Percentiles rank a stretch among this genome's conserved stretches.
phyloP scores from a whole-genome alignment of 2,888 invertebrate species.

The Volucella zonaria region DNA sequence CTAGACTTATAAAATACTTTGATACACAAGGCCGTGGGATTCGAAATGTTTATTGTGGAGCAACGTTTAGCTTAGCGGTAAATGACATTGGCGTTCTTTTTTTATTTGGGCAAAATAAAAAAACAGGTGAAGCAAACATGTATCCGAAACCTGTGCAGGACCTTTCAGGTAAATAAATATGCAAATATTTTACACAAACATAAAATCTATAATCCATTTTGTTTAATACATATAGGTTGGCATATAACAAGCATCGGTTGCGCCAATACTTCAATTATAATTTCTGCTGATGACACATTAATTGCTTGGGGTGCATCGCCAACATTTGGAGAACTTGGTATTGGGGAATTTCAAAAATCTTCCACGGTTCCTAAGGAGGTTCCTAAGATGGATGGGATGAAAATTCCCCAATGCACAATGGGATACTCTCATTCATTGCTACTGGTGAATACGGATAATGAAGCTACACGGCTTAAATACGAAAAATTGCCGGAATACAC shows the following conservation, averaged over 20 bases:
- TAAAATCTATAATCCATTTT: neutral
- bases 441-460: constrained; percentile 84
- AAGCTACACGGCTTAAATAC: constrained; percentile 84
- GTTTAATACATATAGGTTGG: constrained; percentile 87
- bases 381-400: constrained; percentile 88
- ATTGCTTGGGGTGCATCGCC: constrained; percentile 97
- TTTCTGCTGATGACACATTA: constrained; percentile 94
- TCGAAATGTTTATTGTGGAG: constrained; percentile 91
- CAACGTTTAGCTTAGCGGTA: constrained; percentile 92
- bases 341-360: constrained; percentile 94
- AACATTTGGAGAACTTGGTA: constrained; percentile 95
- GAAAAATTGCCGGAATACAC: constrained; percentile 84
- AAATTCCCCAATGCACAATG: constrained; percentile 90
- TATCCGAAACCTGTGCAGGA: constrained; percentile 97
- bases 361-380: constrained; percentile 95
- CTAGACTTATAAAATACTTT: constrained; percentile 93
- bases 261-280: constrained; percentile 91
- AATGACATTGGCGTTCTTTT: constrained; percentile 89
- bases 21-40: constrained; percentile 93
- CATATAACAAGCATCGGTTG: constrained; percentile 92
- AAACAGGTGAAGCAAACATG: constrained; percentile 97
- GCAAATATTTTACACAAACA: neutral
- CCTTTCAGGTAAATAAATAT: constrained; percentile 85
- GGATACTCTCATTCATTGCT: constrained; percentile 93
- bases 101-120: constrained; percentile 95